phyloP scores from a whole-genome alignment of 2,113 vertebrate genomes.

The Orientallactaga bullata region DNA sequence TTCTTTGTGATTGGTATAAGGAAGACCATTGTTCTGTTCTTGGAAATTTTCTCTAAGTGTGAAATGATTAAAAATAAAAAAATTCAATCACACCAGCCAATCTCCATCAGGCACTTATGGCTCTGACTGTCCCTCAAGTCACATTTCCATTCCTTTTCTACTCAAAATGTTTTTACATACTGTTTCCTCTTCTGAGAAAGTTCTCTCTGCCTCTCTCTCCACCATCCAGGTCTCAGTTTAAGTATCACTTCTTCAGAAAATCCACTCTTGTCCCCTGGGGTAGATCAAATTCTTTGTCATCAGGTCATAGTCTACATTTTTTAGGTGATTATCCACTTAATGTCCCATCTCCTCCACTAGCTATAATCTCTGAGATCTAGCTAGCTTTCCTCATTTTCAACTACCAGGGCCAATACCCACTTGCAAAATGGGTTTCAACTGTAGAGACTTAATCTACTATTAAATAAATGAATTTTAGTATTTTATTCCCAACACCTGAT shows the following conservation, averaged over 20 bases:
- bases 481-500: neutral
- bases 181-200: neutral
- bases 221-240: neutral
- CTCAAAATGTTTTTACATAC: accelerated
- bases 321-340: neutral
- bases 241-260: neutral
- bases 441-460: neutral
- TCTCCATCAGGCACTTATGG: neutral
- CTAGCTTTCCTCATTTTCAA: neutral
- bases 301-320: accelerated
- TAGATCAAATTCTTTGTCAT: neutral
- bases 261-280: neutral
- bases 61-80: slow-evolving; percentile 40
- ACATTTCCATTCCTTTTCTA: neutral
- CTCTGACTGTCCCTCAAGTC: neutral
- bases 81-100: no score
- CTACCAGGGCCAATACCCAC: neutral
- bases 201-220: no score
- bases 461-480: neutral
- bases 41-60: neutral
- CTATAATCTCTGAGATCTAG: neutral
- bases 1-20: neutral
- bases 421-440: neutral
- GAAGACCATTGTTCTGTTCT: neutral
- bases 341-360: neutral